Evolutionary conservation across 1,140 invertebrate genomes (phyloP).

Genomic region (Drosophila grimshawi): DNA sequence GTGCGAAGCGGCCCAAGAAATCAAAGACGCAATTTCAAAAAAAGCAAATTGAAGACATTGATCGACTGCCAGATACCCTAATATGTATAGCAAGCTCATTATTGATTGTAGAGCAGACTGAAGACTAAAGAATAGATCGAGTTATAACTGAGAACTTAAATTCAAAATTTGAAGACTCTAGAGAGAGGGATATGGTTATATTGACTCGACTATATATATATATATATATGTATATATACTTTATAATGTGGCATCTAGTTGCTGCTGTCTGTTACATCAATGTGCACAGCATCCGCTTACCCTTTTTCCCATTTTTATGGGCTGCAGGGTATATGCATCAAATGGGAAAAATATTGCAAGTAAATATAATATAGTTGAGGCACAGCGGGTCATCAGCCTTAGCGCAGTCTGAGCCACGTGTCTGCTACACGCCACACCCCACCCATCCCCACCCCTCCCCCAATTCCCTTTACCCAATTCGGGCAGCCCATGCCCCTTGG

Average conservation of each 20-base stretch:
- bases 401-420: slow-evolving; percentile 25
- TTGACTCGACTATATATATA: no score
- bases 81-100: no score
- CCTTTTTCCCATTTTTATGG: no score
- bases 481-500: neutral
- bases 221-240: no score
- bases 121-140: no score
- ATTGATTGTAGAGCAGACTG: no score
- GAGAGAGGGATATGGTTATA: no score
- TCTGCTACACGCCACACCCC: neutral
- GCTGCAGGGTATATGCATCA: neutral
- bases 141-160: neutral
- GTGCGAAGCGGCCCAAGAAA: slow-evolving; percentile 6
- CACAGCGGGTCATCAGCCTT: slow-evolving; percentile 34
- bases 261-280: no score
- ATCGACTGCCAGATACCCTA: neutral
- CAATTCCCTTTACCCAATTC: no score
- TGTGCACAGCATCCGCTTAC: no score
- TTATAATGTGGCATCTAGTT: no score
- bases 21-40: slow-evolving; percentile 48
- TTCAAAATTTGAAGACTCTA: no score
- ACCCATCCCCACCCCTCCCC: neutral
- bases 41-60: slow-evolving; percentile 12
- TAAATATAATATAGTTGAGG: slow-evolving; percentile 17
- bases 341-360: slow-evolving; percentile 11